A percentile compares a stretch with the other conserved stretches of the same genome.
Evolutionary conservation across 2,888 invertebrate species (phyloP).

Genomic region (Salpingus planirostris): DNA sequence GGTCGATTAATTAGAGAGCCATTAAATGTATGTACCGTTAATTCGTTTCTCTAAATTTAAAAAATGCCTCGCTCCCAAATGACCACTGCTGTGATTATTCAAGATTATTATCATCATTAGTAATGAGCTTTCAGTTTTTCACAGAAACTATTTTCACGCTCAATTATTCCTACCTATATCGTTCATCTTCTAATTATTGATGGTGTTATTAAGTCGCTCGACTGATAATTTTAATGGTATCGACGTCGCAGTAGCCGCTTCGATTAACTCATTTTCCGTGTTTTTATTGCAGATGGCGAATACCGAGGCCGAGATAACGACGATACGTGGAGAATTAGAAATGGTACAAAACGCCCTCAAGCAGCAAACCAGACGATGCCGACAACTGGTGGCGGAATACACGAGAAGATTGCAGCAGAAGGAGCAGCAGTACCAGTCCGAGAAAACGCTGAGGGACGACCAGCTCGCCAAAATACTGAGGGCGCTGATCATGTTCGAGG

Average conservation of each 20-base stretch:
- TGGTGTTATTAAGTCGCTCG: too few species aligned
- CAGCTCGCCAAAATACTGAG: constrained; percentile 62
- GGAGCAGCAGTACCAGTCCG: constrained; percentile 52
- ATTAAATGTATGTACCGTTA: too few species aligned
- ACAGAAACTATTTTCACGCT: too few species aligned
- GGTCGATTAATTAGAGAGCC: too few species aligned
- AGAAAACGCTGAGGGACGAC: constrained; percentile 56
- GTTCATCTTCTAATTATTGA: too few species aligned
- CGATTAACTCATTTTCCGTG: constrained; percentile 10
- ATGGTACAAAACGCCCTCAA: constrained; percentile 58
- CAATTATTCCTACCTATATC: too few species aligned
- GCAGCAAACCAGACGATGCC: constrained; percentile 56
- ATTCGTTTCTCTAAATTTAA: too few species aligned
- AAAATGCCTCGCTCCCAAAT: too few species aligned
- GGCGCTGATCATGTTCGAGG: constrained; percentile 62
- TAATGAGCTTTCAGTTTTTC: too few species aligned
- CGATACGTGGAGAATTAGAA: constrained; percentile 54
- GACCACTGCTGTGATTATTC: too few species aligned
- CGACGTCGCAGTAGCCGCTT: background rate
- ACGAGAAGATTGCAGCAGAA: constrained; percentile 51
- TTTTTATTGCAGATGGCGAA: constrained; percentile 56
- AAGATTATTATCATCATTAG: too few species aligned
- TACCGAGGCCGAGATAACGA: constrained; percentile 50
- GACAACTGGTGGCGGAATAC: constrained; percentile 59
- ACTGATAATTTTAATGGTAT: too few species aligned